These are phyloP conservation scores for Bryconaethiops microstoma DNA, from an alignment of 2,797 vertebrate species.

Conservation along the genomic window DNA sequence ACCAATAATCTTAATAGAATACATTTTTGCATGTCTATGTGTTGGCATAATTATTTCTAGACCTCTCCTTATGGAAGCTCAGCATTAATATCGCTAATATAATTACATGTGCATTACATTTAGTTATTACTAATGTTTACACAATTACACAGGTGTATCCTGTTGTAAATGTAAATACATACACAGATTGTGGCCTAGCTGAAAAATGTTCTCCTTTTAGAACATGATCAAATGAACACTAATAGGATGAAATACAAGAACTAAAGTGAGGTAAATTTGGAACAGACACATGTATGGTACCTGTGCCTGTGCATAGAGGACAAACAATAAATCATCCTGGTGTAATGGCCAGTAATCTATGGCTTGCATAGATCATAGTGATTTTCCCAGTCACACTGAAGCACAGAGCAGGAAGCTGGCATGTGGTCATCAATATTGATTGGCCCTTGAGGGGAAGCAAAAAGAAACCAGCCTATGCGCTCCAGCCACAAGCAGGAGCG, in stretches of 20 bases:
- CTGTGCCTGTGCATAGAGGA: background rate
- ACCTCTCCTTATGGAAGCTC: no score
- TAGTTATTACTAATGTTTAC: no score
- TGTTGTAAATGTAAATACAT: no score
- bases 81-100: no score
- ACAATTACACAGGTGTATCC: no score
- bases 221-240: no score
- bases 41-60: no score
- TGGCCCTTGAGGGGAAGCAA: conserved; percentile 41
- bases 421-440: conserved; percentile 59
- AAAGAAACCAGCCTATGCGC: conserved; percentile 33
- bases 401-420: conserved; percentile 27
- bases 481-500: conserved; percentile 19
- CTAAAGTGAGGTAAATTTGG: background rate
- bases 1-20: no score
- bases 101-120: no score
- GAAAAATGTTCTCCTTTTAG: no score
- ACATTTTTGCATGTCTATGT: no score
- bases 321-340: conserved; percentile 48
- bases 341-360: conserved; percentile 45
- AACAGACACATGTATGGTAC: background rate
- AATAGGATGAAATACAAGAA: background rate
- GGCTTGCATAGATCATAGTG: conserved; percentile 38
- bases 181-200: no score
- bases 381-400: conserved; percentile 33